Conservation (phyloP, 2,888 invertebrate species). For the Sthenelais limicola region DNA sequence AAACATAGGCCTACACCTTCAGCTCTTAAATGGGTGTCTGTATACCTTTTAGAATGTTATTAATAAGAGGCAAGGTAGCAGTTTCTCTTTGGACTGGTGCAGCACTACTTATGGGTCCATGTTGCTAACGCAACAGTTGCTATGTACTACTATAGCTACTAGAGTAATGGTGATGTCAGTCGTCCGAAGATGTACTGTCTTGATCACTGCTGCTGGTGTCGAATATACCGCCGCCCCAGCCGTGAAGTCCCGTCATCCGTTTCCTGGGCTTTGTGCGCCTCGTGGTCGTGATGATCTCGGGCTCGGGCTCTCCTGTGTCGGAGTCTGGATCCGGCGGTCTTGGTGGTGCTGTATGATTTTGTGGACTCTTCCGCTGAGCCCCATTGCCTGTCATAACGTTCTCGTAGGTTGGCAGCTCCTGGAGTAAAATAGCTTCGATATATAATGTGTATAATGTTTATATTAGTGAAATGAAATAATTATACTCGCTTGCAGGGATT, state of each 20-base stretch:
- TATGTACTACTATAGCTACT: conserved; percentile 38
- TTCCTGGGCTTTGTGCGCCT: background rate
- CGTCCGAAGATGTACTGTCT: conserved; percentile 30
- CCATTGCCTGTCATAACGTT: conserved; percentile 32
- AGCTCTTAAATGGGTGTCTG: too few relatives aligned
- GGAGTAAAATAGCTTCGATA: too few relatives aligned
- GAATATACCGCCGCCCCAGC: conserved; percentile 31
- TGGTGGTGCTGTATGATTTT: conserved; percentile 22
- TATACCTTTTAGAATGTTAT: too few relatives aligned
- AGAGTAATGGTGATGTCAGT: conserved; percentile 38
- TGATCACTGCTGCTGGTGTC: conserved; percentile 35
- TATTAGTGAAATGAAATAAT: too few relatives aligned
- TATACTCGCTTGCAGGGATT: too few relatives aligned
- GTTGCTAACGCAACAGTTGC: conserved; percentile 35
- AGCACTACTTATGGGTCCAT: too few relatives aligned
- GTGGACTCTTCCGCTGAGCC: conserved; percentile 16
- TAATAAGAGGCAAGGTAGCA: too few relatives aligned
- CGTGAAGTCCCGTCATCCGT: conserved; percentile 17
- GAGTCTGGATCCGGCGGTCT: conserved; percentile 26
- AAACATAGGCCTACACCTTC: too few relatives aligned
- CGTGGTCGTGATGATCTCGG: conserved; percentile 18
- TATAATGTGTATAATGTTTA: too few relatives aligned
- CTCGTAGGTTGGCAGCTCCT: conserved; percentile 28
- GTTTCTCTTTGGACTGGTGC: too few relatives aligned
- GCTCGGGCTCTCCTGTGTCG: background rate